Evolutionary conservation across 2,113 vertebrate species (phyloP).

Genomic region (Carassius gibelio): DNA sequence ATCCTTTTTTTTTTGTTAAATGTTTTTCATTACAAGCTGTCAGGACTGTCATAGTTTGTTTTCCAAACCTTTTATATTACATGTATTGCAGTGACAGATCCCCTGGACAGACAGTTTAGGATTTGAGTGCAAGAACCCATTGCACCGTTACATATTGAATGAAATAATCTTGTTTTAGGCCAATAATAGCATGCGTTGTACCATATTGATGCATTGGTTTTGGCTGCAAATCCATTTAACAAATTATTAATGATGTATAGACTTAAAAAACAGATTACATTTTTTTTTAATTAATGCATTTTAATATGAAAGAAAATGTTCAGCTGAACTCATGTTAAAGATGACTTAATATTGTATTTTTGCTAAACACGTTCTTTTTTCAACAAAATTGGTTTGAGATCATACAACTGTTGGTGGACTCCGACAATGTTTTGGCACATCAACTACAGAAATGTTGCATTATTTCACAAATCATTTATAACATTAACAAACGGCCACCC

Average conservation of each 20-base stretch:
- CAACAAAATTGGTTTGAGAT: not conserved
- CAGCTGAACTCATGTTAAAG: not conserved
- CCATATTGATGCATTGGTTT: not conserved
- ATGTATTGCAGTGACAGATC: not conserved
- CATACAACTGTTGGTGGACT: not conserved
- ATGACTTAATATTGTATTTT: not conserved
- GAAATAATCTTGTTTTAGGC: not conserved
- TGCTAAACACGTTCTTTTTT: not conserved
- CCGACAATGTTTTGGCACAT: not conserved
- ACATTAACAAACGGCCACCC: not conserved
- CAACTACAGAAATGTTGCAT: not conserved
- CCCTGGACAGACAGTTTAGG: not conserved
- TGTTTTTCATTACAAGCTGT: conserved; percentile 8
- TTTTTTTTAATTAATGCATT: not conserved
- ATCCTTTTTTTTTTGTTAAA: not conserved
- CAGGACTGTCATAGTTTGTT: not conserved
- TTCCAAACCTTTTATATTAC: not conserved
- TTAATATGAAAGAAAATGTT: not conserved
- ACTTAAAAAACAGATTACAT: not conserved
- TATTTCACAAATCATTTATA: not conserved
- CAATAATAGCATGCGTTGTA: not conserved
- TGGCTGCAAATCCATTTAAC: too few species aligned
- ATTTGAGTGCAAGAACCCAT: not conserved
- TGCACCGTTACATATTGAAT: not conserved
- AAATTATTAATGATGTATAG: too few species aligned